Conservation (phyloP, 2,113 vertebrate genomes). For the Scomber colias region DNA sequence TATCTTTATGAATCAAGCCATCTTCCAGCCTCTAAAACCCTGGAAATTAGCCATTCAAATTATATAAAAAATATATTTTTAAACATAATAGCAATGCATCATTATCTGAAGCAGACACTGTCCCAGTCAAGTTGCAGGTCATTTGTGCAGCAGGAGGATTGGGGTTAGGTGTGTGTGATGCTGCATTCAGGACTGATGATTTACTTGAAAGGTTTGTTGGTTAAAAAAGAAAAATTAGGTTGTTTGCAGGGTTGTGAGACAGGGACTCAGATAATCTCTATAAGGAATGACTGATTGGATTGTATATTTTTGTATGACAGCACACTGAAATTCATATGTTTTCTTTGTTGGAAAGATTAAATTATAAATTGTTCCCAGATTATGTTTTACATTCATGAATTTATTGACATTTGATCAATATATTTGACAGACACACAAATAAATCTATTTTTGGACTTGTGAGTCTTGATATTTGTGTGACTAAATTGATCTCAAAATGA, state of each 20-base stretch:
- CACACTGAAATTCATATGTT: slow-evolving; percentile 71
- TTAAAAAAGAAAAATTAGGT: slow-evolving; percentile 12
- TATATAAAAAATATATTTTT: background rate
- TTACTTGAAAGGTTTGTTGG: slow-evolving; percentile 57
- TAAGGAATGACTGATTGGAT: slow-evolving; percentile 53
- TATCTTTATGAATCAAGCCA: slow-evolving; percentile 4
- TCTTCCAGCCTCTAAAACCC: background rate
- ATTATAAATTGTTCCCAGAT: slow-evolving; percentile 69
- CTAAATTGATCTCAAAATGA: background rate
- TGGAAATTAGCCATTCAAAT: slow-evolving; percentile 19
- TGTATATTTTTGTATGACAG: slow-evolving; percentile 77
- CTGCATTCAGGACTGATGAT: background rate
- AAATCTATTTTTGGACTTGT: slow-evolving; percentile 78
- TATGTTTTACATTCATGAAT: slow-evolving; percentile 51
- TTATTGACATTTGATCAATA: slow-evolving; percentile 53
- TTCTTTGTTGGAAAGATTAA: slow-evolving; percentile 69
- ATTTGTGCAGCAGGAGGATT: background rate
- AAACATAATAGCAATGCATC: slow-evolving; percentile 26
- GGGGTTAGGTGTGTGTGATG: background rate
- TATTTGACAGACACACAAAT: slow-evolving; percentile 61
- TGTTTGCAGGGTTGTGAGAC: slow-evolving; percentile 24
- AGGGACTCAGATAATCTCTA: slow-evolving; percentile 3
- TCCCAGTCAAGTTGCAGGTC: background rate
- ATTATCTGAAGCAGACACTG: slow-evolving; percentile 11
- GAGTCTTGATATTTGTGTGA: slow-evolving; percentile 61